Percentiles rank a stretch among this genome's conserved stretches.
Conservation (phyloP, 2,113 vertebrate species). For the Psephotus haematonotus region DNA sequence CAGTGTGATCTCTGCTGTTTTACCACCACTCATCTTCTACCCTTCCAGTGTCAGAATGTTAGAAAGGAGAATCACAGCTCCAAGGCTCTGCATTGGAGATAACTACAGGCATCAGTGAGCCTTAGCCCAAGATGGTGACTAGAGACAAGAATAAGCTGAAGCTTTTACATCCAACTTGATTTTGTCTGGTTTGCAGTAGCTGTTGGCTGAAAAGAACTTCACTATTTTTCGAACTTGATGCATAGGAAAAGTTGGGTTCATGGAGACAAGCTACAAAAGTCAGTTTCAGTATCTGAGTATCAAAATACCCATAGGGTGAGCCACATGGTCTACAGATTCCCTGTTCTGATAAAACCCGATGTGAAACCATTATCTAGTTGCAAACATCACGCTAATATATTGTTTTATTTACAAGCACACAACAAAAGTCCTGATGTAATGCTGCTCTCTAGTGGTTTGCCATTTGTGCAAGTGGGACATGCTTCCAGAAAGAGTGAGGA, state of each 20-base stretch:
- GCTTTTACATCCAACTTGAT: neutral
- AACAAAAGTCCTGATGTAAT: neutral
- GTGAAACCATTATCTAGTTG: neutral
- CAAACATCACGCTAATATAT: neutral
- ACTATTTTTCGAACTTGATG: neutral
- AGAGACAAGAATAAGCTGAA: neutral
- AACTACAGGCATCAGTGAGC: neutral
- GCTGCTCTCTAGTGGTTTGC: constrained; percentile 57
- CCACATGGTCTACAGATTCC: neutral
- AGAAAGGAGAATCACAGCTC: neutral
- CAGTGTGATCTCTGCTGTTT: neutral
- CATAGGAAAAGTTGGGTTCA: neutral
- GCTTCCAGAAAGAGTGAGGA: neutral
- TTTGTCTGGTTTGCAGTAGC: neutral
- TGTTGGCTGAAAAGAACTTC: neutral
- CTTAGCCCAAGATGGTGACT: neutral
- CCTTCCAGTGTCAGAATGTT: neutral
- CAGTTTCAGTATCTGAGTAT: neutral
- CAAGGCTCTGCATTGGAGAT: neutral
- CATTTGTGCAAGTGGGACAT: neutral
- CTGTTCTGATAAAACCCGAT: neutral
- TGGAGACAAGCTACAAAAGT: neutral
- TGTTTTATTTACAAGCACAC: neutral
- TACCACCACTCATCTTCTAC: neutral
- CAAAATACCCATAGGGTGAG: neutral